Conservation (phyloP, 2,888 invertebrate genomes). For the Drosophila dives region DNA sequence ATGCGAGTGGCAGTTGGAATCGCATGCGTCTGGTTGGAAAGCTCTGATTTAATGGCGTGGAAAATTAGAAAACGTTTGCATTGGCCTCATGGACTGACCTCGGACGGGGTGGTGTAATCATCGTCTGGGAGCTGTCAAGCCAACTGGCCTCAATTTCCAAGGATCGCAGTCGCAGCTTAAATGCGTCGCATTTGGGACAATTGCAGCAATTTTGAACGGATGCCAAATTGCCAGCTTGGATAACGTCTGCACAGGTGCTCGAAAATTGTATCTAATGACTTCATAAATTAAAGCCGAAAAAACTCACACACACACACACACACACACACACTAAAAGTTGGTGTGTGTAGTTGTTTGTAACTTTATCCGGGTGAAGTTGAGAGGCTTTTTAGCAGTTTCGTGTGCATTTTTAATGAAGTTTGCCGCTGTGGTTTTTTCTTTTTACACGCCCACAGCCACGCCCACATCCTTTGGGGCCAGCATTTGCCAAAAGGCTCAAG, state of each 20-base stretch:
- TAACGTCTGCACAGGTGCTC: conserved; percentile 56
- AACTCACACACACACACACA: conserved; percentile 11
- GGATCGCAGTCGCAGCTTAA: conserved; percentile 26
- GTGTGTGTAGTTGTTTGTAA: conserved; percentile 14
- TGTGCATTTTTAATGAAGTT: conserved; percentile 76
- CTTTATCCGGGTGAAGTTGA: conserved; percentile 54
- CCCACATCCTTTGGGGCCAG: conserved; percentile 66
- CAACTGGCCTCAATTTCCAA: conserved; percentile 65
- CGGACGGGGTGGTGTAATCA: conserved; percentile 5
- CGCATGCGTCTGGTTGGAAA: conserved; percentile 64
- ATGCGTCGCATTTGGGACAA: conserved; percentile 53
- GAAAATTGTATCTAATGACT: conserved; percentile 71
- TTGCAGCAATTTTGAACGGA: conserved; percentile 45
- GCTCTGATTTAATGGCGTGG: conserved; percentile 80
- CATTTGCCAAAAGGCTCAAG: conserved; percentile 68
- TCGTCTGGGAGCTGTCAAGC: conserved; percentile 63
- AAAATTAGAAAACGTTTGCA: conserved; percentile 82
- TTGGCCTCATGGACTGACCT: conserved; percentile 26
- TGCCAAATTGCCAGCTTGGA: conserved; percentile 50
- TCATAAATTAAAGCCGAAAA: conserved; percentile 63
- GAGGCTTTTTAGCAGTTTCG: conserved; percentile 47
- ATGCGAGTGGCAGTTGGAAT: conserved; percentile 50
- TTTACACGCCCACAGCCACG: conserved; percentile 21
- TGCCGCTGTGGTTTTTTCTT: conserved; percentile 54
- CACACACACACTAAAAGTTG: not conserved